A percentile compares a stretch with the other conserved stretches of the same genome.
These are phyloP conservation scores for Macrotus californicus DNA, from an alignment of 2,113 vertebrate genomes.

Conservation along the genomic window DNA sequence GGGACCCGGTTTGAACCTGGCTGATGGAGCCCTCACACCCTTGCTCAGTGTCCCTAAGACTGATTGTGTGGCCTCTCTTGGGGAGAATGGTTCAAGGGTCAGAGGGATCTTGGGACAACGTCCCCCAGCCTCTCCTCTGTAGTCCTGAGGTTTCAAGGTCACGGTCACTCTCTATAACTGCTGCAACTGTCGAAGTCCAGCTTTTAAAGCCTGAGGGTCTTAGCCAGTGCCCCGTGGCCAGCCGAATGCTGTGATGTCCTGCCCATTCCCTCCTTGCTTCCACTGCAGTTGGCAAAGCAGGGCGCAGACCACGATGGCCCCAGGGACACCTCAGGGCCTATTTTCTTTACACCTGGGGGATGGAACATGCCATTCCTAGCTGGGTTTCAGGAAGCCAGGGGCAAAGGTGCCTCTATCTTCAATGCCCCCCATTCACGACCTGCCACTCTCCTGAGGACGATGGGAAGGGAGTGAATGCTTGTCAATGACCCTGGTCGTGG, in stretches of 20 bases:
- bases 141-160: no score
- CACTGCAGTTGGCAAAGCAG: not conserved
- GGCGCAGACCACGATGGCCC: not conserved
- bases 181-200: not conserved
- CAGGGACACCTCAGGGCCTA: not conserved
- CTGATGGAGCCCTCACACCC: no score
- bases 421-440: not conserved
- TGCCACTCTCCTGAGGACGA: not conserved
- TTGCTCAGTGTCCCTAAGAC: not conserved
- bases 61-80: not conserved
- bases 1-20: not conserved
- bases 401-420: not conserved
- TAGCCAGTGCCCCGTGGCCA: not conserved
- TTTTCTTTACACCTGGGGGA: not conserved
- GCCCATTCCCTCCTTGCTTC: not conserved
- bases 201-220: not conserved
- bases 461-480: not conserved
- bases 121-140: not conserved
- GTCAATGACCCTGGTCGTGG: not conserved
- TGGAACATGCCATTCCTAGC: not conserved
- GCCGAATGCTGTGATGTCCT: not conserved
- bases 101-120: not conserved
- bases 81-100: not conserved
- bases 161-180: not conserved
- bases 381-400: not conserved